phyloP scores from a whole-genome alignment of 2,113 vertebrate genomes.

The Bungarus multicinctus region DNA sequence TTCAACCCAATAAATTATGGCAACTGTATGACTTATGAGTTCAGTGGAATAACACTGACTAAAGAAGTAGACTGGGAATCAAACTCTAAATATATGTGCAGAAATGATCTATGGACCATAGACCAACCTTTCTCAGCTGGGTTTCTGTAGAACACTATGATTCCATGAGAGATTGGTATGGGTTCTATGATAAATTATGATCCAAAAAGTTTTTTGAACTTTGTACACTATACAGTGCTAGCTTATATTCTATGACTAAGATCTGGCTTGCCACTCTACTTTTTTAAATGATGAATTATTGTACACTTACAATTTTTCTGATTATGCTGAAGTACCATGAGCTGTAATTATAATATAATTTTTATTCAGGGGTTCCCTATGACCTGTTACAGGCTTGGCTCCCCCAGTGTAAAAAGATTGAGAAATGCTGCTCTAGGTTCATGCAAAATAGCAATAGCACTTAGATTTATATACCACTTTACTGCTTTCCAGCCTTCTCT shows the following conservation, averaged over 20 bases:
- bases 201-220: neutral
- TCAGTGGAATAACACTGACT: neutral
- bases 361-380: neutral
- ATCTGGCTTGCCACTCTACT: neutral
- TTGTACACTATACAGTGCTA: neutral
- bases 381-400: neutral
- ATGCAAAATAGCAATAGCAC: neutral
- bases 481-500: no score
- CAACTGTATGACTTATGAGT: neutral
- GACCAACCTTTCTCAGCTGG: neutral
- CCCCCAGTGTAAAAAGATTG: neutral
- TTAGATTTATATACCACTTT: no score
- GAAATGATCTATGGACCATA: neutral
- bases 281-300: neutral
- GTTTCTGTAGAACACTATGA: neutral
- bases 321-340: neutral
- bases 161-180: neutral
- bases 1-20: neutral
- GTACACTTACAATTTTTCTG: neutral
- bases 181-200: neutral
- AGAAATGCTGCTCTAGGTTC: neutral
- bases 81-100: neutral
- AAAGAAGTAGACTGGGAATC: neutral
- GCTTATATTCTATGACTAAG: neutral
- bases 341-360: neutral